Base-by-base conservation (phyloP, 2,888 invertebrate genomes). In the Oligia strigilis region DNA sequence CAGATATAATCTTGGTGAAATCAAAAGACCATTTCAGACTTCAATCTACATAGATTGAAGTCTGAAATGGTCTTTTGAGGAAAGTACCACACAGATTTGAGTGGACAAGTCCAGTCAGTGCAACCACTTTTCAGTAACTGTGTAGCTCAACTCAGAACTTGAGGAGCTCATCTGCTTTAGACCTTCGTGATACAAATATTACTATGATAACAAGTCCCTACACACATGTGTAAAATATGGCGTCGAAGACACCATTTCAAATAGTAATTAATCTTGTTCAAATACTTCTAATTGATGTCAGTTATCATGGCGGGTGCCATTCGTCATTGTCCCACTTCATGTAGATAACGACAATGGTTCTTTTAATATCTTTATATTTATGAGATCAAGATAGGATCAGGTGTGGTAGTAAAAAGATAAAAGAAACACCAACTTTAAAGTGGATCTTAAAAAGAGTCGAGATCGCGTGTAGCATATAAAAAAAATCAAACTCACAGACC, bases 181-280 rank as follows among this genome's bases (percentile, higher is more conserved):
- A 46, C 46, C 65, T 23, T 72, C 64, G 29, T 71, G 14, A 72
- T 36, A 55, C 4, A 17, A 72, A 62, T 36, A 14, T 40, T 19
- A 52, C n/a, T 40, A 5, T 62, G 49, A 43, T 78, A 58, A 46
- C 14, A 77, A 29, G 8, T n/a, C 8, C 17, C 1, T 9, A 49
- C 11, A 36, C 4, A 29, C 19, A 13, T 46, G 23, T 17, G 23
- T 58, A 70, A 13, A 82, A 46, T 49, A 13, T 55, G 46, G 23
- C 71, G n/a, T n/a, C n/a, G n/a, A n/a, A n/a, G n/a, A n/a, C n/a
- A n/a, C 65, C 70, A 74, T 82, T 78, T 75, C 43, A 75, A 73
- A 65, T 29, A 73, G 70, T 74, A 74, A 86, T 87, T 78, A 84
- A 87, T 86, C 82, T 87, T 82, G 79, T 75, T 82, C 55, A 87